Conservation (phyloP, 2,113 vertebrate species). For the Trematocara marginatum region DNA sequence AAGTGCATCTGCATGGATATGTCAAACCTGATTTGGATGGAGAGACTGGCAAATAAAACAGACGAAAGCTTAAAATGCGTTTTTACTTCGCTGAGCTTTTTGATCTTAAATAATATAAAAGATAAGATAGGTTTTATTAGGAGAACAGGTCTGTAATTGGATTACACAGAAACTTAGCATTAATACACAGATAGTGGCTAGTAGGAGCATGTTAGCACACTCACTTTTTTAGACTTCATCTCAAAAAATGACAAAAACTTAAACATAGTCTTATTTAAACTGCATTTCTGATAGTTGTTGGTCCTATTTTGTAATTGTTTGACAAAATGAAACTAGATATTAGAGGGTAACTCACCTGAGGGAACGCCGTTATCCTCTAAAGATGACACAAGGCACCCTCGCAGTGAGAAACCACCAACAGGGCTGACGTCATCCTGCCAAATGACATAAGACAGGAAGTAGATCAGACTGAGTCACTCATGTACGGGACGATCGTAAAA, state of each 20-base stretch:
- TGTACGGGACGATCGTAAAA: too few species aligned
- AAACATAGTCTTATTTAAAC: background rate
- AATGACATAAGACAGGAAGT: constrained; percentile 39
- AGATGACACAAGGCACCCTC: constrained; percentile 87
- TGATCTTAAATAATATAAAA: background rate
- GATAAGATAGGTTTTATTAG: background rate
- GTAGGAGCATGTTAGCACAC: background rate
- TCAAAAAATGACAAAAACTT: background rate
- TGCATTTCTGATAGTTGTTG: background rate
- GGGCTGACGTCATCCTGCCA: constrained; percentile 86
- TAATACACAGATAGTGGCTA: background rate
- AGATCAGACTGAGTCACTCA: background rate
- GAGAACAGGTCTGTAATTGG: background rate
- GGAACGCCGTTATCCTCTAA: constrained; percentile 90
- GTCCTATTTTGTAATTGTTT: background rate
- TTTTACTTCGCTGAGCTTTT: background rate
- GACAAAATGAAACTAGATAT: background rate
- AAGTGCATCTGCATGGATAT: background rate
- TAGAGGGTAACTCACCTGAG: constrained; percentile 74
- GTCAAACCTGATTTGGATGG: background rate
- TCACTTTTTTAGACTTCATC: background rate
- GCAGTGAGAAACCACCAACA: constrained; percentile 85
- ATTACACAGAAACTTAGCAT: background rate
- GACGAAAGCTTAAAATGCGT: background rate
- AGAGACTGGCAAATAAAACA: background rate